Conservation (phyloP, 1,140 invertebrate species). For the Subanguina moxae region DNA sequence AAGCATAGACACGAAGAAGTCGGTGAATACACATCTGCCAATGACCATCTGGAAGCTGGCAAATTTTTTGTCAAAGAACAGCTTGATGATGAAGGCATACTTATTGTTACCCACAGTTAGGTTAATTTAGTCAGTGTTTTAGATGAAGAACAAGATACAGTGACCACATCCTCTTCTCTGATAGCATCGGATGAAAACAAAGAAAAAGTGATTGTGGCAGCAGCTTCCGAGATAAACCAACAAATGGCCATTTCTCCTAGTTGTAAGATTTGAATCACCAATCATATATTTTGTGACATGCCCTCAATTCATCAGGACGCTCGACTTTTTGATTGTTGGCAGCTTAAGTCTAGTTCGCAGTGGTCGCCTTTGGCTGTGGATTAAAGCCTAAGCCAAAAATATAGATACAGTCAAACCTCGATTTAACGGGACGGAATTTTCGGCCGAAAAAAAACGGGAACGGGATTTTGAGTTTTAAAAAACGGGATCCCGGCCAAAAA, state of each 20-base stretch:
- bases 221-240: neutral
- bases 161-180: constrained; percentile 2
- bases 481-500: too few relatives aligned
- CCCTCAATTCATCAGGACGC: too few relatives aligned
- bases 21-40: constrained; percentile 6
- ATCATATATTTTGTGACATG: too few relatives aligned
- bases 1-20: neutral
- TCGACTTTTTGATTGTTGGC: neutral
- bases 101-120: neutral
- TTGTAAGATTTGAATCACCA: neutral
- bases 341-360: neutral
- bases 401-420: too few relatives aligned
- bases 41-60: constrained; percentile 19
- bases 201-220: neutral
- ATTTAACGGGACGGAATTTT: too few relatives aligned
- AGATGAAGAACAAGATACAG: neutral
- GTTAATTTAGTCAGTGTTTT: neutral
- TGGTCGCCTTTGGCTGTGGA: neutral
- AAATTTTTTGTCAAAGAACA: constrained; percentile 30
- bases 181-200: neutral
- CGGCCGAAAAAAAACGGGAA: too few relatives aligned
- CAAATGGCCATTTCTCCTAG: neutral
- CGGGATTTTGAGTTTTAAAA: too few relatives aligned
- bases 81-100: constrained; percentile 10
- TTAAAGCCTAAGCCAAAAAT: neutral